Conservation (phyloP, 2,888 invertebrate genomes). For the Drosophila anomelani region DNA sequence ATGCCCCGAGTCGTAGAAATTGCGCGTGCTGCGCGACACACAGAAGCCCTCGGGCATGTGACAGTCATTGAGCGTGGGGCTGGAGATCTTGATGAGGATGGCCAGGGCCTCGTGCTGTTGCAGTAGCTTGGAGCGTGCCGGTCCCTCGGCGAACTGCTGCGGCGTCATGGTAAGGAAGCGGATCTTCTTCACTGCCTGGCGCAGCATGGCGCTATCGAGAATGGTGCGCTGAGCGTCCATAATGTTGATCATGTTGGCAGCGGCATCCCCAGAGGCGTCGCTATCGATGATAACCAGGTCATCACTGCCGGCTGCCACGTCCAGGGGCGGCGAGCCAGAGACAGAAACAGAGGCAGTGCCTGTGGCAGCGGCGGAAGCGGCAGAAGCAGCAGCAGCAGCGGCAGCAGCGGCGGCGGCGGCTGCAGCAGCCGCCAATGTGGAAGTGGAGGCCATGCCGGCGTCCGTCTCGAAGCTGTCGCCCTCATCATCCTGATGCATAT, state of each 20-base stretch:
- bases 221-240: conserved; percentile 80
- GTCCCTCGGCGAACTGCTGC: conserved; percentile 93
- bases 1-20: conserved; percentile 74
- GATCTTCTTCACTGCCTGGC: conserved; percentile 90
- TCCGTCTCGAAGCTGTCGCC: conserved; percentile 47
- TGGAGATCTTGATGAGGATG: conserved; percentile 93
- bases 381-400: not conserved
- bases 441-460: conserved; percentile 29
- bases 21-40: conserved; percentile 84
- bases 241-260: conserved; percentile 72
- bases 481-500: conserved; percentile 72
- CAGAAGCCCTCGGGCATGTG: conserved; percentile 91
- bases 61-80: conserved; percentile 88
- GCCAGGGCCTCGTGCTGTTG: conserved; percentile 92
- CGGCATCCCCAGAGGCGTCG: conserved; percentile 68
- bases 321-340: conserved; percentile 17
- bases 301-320: conserved; percentile 62
- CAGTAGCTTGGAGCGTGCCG: conserved; percentile 90
- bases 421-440: conserved; percentile 7
- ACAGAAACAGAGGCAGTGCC: not conserved
- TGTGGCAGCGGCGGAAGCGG: not conserved
- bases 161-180: conserved; percentile 92
- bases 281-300: conserved; percentile 81
- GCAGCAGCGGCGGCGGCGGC: conserved; percentile 6
- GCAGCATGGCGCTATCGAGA: conserved; percentile 84